Conservation (phyloP, 35 echinoderm and acorn worm genomes). For the Anneissia japonica region DNA sequence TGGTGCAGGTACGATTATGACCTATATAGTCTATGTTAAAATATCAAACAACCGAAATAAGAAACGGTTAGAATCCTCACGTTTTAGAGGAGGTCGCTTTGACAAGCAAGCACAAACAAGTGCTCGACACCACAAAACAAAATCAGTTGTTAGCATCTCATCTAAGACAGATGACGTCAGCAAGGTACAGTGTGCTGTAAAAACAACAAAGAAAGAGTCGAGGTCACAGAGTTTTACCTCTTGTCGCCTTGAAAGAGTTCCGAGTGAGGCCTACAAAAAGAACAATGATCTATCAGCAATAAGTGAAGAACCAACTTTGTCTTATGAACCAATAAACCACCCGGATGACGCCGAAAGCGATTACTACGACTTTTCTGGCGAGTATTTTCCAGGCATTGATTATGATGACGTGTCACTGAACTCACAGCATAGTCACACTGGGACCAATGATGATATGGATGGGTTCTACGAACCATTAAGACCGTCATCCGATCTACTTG, state of each 20-base stretch:
- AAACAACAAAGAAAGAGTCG: background rate
- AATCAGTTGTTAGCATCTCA: background rate
- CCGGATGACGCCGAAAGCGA: background rate
- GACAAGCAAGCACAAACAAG: background rate
- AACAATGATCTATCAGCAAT: background rate
- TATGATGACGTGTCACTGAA: background rate
- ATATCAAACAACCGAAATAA: background rate
- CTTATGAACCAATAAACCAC: background rate
- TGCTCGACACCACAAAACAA: background rate
- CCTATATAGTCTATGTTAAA: background rate
- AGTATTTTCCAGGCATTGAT: background rate
- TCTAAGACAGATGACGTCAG: background rate
- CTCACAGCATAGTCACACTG: background rate
- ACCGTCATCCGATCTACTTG: background rate
- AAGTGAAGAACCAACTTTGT: background rate
- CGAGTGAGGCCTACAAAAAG: background rate
- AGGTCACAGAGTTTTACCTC: background rate
- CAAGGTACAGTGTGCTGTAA: background rate
- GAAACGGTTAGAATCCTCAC: background rate
- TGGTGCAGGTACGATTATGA: background rate
- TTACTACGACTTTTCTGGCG: background rate
- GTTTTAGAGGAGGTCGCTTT: background rate
- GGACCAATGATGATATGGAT: background rate
- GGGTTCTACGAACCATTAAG: background rate
- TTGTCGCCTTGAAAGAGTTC: background rate